A percentile compares a stretch with the other conserved stretches of the same genome.
Evolutionary conservation across 2,888 invertebrate species (phyloP).

Genomic region (Mythimna albipuncta): DNA sequence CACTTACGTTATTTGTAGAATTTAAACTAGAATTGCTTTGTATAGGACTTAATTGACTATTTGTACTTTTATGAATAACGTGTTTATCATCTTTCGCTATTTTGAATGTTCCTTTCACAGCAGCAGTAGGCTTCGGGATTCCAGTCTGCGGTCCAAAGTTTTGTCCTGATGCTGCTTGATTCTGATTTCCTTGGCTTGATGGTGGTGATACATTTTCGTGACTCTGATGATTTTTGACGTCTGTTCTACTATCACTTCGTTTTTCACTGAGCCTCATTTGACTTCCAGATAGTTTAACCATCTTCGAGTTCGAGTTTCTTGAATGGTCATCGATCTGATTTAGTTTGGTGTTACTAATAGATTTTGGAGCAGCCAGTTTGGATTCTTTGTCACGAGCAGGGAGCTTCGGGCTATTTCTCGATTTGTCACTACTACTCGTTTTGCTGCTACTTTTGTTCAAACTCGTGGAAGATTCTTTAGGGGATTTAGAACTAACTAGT

Average conservation of each 20-base stretch:
- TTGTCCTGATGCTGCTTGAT: slow-evolving; percentile 85
- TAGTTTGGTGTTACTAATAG: slow-evolving; percentile 86
- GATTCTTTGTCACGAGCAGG: slow-evolving; percentile 87
- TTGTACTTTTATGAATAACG: slow-evolving; percentile 89
- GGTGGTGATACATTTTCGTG: slow-evolving; percentile 71
- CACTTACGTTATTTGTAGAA: slow-evolving; percentile 88
- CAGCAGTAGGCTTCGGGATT: slow-evolving; percentile 97
- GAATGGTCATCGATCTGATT: slow-evolving; percentile 87
- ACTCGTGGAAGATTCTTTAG: slow-evolving; percentile 85
- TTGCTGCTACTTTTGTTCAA: slow-evolving; percentile 81
- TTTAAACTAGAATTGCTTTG: slow-evolving; percentile 91
- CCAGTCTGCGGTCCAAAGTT: slow-evolving; percentile 87
- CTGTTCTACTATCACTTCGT: slow-evolving; percentile 73
- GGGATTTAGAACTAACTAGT: slow-evolving; percentile 84
- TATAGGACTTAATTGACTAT: slow-evolving; percentile 90
- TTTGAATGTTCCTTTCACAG: slow-evolving; percentile 97
- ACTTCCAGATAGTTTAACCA: slow-evolving; percentile 87
- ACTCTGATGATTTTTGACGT: slow-evolving; percentile 74
- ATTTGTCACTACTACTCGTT: slow-evolving; percentile 83
- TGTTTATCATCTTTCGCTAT: slow-evolving; percentile 91
- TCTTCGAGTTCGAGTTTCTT: slow-evolving; percentile 83
- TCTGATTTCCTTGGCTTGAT: slow-evolving; percentile 71
- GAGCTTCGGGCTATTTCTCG: slow-evolving; percentile 86
- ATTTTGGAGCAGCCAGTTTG: slow-evolving; percentile 89
- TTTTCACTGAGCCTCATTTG: slow-evolving; percentile 85